Base-by-base conservation (phyloP, 2,888 invertebrate species). In the Drosophila yooni region DNA sequence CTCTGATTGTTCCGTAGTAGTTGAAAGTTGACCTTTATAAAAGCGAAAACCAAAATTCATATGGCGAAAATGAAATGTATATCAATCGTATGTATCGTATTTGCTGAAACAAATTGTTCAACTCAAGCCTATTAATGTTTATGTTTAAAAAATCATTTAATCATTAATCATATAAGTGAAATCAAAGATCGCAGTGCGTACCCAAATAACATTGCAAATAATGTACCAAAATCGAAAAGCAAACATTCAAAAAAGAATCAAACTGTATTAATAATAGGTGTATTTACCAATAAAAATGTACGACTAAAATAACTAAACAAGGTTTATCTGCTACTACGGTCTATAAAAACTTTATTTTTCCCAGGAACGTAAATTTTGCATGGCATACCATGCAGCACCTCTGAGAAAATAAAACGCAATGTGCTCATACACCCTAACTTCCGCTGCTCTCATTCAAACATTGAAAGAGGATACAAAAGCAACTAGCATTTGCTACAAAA, bases 281-380 rank as follows among this genome's bases (percentile, higher is more conserved):
- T 83, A 85, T 85, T 85, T 88, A 83, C 83, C 63, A 81, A 77
- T 68, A 85, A 85, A 87, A 87, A 87, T 72, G 69, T 81, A 83
- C 73, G 76, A 83, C 67, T 57, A 63, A 77, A 76, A 64, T 75
- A 52, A 57, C 40, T 25, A 21, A 46, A 1, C 3, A 5, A 27
- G 1, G 5, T 36, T 31, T 38, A 21, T 21, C 15, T 6, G 31
- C 29, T 11, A 34, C 5, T 11, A 33, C 1, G 33, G 4, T 34
- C 13, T 34, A 36, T 34, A 8, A 27, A 7, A 8, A 31, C 2
- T 31, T 31, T 31, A 31, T 31, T 31, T 31, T 10, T 31, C 2
- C 31, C 31, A 8, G 31, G 2, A 31, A 34, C 34, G 5, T 5
- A 13, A 0, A 13, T 31, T 34, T 34, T 34, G 13, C 5, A 13